Evolutionary conservation across 2,888 invertebrate species (phyloP).

Genomic region (Salticus scenicus): DNA sequence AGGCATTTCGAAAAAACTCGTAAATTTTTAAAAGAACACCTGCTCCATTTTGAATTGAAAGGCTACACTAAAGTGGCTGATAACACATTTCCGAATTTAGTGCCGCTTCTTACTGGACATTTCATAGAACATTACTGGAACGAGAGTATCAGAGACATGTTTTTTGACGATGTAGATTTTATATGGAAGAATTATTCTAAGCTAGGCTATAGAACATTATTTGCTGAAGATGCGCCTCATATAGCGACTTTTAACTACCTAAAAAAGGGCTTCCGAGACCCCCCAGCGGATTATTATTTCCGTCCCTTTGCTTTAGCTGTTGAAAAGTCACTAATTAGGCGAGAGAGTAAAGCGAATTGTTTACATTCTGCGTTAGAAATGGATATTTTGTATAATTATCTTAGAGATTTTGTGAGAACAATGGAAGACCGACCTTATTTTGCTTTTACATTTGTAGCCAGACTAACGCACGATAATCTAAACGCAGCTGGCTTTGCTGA

Average conservation of each 20-base stretch:
- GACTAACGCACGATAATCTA: constrained; percentile 75
- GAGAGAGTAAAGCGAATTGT: constrained; percentile 60
- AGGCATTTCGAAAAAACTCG: constrained; percentile 85
- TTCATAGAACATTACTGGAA: constrained; percentile 71
- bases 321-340: constrained; percentile 72
- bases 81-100: constrained; percentile 76
- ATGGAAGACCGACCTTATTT: constrained; percentile 72
- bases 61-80: constrained; percentile 81
- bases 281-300: constrained; percentile 75
- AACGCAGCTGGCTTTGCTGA: constrained; percentile 75
- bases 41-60: constrained; percentile 82
- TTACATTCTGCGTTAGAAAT: constrained; percentile 62
- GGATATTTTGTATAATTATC: constrained; percentile 55
- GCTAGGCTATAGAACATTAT: constrained; percentile 74
- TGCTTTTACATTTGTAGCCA: constrained; percentile 75
- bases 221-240: constrained; percentile 75
- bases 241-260: constrained; percentile 75
- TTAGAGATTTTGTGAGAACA: constrained; percentile 59
- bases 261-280: constrained; percentile 74
- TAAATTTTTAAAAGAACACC: constrained; percentile 80
- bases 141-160: constrained; percentile 63
- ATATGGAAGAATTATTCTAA: constrained; percentile 75
- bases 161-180: constrained; percentile 74
- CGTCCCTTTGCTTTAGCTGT: constrained; percentile 75
- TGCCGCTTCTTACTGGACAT: constrained; percentile 74